Base-by-base conservation (phyloP, 2,888 invertebrate species). In the Pinctada fucata region DNA sequence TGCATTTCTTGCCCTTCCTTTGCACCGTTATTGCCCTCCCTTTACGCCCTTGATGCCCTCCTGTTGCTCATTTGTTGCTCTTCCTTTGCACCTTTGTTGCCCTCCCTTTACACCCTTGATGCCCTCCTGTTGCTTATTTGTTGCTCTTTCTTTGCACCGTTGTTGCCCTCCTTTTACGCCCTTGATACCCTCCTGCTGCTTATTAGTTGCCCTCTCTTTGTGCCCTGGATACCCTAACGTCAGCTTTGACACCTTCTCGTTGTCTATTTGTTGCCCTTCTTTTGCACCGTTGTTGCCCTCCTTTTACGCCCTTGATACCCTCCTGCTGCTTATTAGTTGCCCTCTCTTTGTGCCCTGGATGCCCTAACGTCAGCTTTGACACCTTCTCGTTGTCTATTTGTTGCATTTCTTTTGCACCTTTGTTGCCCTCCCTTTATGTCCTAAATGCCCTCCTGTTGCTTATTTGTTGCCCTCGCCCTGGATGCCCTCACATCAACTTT, bases 381-480 rank as follows among this genome's bases (percentile, higher is more conserved):
- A 65, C 74, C 16, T 31, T 74, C 74, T 48, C 63, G 70, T 51
- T 72, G 52, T 77, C 67, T 51, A 65, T 70, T 65, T 71, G 13
- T 66, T 52, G 10, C 51, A 50, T 5, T 72, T 13, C 68, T 16
- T 64, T 31, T 45, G 48, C n/a, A 10, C 47, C 52, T 69, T 47
- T 16, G 48, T 51, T 52, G 52, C 51, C 63, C 47, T 10, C 58
- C 58, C 58, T 10, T 58, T 8, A 58, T 10, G 6, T 63, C 63
- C 13, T 63, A 16, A 2, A 63, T 63, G 3, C 63, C 63, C 3
- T 63, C 3, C 63, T n/a, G n/a, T n/a, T n/a, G n/a, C n/a, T n/a
- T n/a, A n/a, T n/a, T n/a, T n/a, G n/a, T n/a, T n/a, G n/a, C n/a
- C n/a, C n/a, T n/a, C n/a, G n/a, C n/a, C n/a, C n/a, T n/a, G n/a